These are phyloP conservation scores for Morelia viridis DNA, from an alignment of 2,797 vertebrate genomes.

Conservation along the genomic window DNA sequence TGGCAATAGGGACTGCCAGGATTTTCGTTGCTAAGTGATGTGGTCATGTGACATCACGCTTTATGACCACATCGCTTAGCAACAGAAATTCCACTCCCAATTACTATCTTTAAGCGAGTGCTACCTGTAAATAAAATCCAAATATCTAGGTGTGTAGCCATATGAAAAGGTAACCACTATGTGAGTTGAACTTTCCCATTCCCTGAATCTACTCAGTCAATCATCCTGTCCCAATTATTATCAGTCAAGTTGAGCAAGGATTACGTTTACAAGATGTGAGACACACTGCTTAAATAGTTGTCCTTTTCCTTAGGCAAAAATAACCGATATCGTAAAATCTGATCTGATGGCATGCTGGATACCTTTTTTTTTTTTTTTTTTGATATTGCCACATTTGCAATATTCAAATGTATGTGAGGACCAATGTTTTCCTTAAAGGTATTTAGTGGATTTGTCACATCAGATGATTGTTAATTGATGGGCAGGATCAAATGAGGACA, in stretches of 20 bases:
- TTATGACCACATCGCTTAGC: too few species aligned
- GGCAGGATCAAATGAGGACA: neutral
- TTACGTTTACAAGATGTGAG: too few species aligned
- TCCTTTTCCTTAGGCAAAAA: neutral
- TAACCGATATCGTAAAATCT: neutral
- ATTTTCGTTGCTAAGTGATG: neutral
- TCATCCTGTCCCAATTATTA: too few species aligned
- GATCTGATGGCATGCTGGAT: neutral
- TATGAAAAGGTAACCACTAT: too few species aligned
- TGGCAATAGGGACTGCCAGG: neutral
- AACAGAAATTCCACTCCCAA: too few species aligned
- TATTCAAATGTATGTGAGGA: neutral
- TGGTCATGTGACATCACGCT: neutral
- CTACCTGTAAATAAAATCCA: too few species aligned
- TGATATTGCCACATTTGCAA: neutral
- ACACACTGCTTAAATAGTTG: neutral
- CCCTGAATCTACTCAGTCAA: too few species aligned
- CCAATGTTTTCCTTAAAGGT: neutral
- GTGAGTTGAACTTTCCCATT: too few species aligned
- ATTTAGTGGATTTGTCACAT: neutral
- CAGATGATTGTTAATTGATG: neutral
- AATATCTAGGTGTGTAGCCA: too few species aligned
- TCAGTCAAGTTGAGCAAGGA: too few species aligned
- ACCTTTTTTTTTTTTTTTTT: neutral
- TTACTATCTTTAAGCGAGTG: too few species aligned